A percentile compares a stretch with the other conserved stretches of the same genome.
These are phyloP conservation scores for Sipha maydis DNA, from an alignment of 2,888 invertebrate genomes.

Conservation along the genomic window DNA sequence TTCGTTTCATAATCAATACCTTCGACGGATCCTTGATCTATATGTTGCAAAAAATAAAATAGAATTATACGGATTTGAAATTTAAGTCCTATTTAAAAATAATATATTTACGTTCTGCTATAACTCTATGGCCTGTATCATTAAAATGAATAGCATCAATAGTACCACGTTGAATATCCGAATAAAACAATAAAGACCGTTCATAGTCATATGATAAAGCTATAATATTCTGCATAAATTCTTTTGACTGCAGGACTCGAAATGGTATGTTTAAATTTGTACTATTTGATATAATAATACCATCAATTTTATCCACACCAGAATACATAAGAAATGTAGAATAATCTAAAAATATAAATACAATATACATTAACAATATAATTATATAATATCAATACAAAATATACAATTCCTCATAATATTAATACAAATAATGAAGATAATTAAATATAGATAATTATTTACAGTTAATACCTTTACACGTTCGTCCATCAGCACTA, in stretches of 20 bases:
- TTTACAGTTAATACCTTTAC: slow-evolving; percentile 70
- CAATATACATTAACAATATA: slow-evolving; percentile 36
- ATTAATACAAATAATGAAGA: neutral
- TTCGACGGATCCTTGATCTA: slow-evolving; percentile 86
- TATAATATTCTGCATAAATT: slow-evolving; percentile 85
- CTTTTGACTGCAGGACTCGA: slow-evolving; percentile 77
- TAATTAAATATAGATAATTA: neutral
- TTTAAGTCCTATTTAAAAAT: neutral
- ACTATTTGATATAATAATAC: slow-evolving; percentile 79
- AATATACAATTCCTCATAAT: neutral
- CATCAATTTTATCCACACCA: slow-evolving; percentile 82
- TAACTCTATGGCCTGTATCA: slow-evolving; percentile 77
- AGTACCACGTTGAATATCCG: slow-evolving; percentile 87
- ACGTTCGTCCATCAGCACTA: slow-evolving; percentile 74
- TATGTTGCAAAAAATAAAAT: slow-evolving; percentile 63
- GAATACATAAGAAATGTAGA: slow-evolving; percentile 87
- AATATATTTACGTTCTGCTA: slow-evolving; percentile 74
- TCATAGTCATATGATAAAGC: slow-evolving; percentile 83
- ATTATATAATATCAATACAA: too few relatives aligned
- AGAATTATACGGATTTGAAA: slow-evolving; percentile 47
- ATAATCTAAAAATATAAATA: slow-evolving; percentile 72
- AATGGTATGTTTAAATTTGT: slow-evolving; percentile 81
- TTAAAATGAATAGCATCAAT: slow-evolving; percentile 86
- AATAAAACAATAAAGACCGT: slow-evolving; percentile 80
- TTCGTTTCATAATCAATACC: slow-evolving; percentile 82